Percentiles rank a stretch among this genome's conserved stretches.
Conservation (phyloP, 2,113 vertebrate genomes). For the Sinocyclocheilus anshuiensis region DNA sequence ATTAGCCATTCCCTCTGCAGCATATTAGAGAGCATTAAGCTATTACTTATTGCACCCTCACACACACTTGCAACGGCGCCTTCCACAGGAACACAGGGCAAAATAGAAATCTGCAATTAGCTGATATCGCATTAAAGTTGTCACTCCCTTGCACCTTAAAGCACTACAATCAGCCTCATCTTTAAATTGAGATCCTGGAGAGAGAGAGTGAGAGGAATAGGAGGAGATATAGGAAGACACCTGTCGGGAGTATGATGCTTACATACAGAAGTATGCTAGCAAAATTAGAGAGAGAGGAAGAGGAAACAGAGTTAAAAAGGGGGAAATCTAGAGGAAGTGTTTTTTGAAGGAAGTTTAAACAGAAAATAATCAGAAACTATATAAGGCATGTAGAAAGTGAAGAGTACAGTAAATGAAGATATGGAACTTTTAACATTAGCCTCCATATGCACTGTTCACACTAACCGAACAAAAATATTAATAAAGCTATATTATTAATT, state of each 20-base stretch:
- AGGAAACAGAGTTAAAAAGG: neutral
- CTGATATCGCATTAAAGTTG: constrained; percentile 83
- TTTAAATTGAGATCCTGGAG: constrained; percentile 64
- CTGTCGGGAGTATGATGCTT: neutral
- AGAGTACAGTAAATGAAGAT: neutral
- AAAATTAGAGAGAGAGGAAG: constrained; percentile 8
- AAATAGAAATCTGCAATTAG: constrained; percentile 85
- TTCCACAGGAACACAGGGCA: constrained; percentile 68
- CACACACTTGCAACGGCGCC: constrained; percentile 43
- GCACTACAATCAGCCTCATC: constrained; percentile 68
- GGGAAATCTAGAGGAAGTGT: neutral
- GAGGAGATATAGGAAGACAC: constrained; percentile 4
- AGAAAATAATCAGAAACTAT: neutral
- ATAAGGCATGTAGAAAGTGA: neutral
- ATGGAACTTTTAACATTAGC: neutral
- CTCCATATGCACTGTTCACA: neutral
- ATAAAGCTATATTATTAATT: neutral
- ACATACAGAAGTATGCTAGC: constrained; percentile 35
- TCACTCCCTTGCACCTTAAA: constrained; percentile 78
- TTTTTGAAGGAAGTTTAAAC: neutral
- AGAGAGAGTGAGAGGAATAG: constrained; percentile 30
- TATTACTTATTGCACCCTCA: constrained; percentile 40
- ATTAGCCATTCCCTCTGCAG: constrained; percentile 18
- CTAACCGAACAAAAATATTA: neutral
- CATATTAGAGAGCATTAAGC: neutral